Evolutionary conservation across 2,888 invertebrate genomes (phyloP).

Genomic region (Drosophila peninsularis): DNA sequence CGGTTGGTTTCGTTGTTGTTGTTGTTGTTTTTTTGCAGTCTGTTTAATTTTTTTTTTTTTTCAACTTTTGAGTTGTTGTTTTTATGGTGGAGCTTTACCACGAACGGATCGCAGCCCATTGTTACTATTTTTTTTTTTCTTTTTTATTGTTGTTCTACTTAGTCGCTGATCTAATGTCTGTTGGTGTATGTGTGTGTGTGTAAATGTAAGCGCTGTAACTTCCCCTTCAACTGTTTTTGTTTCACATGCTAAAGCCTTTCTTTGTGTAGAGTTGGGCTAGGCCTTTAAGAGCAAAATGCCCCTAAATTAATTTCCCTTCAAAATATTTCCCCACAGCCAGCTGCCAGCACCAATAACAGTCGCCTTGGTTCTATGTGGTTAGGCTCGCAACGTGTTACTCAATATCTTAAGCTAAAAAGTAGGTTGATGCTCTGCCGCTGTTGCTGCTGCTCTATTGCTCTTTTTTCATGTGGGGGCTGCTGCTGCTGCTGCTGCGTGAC

Average conservation of each 20-base stretch:
- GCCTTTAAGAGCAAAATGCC: neutral
- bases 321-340: neutral
- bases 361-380: constrained; percentile 15
- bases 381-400: constrained; percentile 66
- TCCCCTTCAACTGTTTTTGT: constrained; percentile 39
- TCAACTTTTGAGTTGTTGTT: constrained; percentile 68
- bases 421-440: constrained; percentile 58
- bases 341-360: neutral
- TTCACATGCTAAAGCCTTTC: neutral
- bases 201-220: constrained; percentile 24
- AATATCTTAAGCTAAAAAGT: constrained; percentile 69
- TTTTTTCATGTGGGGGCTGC: constrained; percentile 44
- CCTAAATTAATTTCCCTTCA: neutral
- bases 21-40: constrained; percentile 63
- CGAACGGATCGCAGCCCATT: constrained; percentile 67
- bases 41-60: constrained; percentile 67
- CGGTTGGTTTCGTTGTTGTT: constrained; percentile 52
- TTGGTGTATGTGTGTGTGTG: constrained; percentile 8
- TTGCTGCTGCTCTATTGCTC: constrained; percentile 32
- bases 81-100: constrained; percentile 69
- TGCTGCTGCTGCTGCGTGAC: constrained; percentile 60
- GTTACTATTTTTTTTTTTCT: constrained; percentile 55
- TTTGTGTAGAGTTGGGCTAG: neutral
- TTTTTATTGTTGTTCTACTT: constrained; percentile 65
- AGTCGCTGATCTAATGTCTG: constrained; percentile 63